Base-by-base conservation (phyloP, 2,888 invertebrate genomes). In the Elysia crispata region DNA sequence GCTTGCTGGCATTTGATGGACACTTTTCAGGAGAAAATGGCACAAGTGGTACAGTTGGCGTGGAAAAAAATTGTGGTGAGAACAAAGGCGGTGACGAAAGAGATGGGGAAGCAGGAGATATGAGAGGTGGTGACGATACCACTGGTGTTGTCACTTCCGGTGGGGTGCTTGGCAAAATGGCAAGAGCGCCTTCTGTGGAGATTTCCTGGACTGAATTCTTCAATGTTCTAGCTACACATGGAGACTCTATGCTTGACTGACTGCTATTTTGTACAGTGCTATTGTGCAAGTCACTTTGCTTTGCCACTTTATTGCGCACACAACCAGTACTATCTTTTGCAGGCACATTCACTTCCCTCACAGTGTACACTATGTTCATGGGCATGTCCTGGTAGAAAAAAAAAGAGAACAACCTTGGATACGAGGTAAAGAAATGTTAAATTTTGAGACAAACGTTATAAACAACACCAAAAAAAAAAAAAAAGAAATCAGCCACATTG, bases 361-460 rank as follows among this genome's bases (percentile, higher is more conserved):
- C 33, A n/a, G 76, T 80, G 28, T 80, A 80, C 23, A 64, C 69
- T 11, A 80, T 66, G 33, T 67, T 25, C 80, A 80, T 76, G 18
- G 80, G 80, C 41, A 20, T 57, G 6, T 76, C 76, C 80, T 80
- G 80, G 25, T 20, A 54, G 49, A 23, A 70, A 31, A 60, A 70
- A n/a, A 66, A 54, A 74, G 11, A 18, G 49, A 20, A 11, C 11
- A 28, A 41, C 49, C n/a, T n/a, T n/a, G n/a, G n/a, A n/a, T n/a
- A n/a, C n/a, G n/a, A n/a, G n/a, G n/a, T n/a, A n/a, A n/a, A n/a
- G n/a, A n/a, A n/a, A n/a, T n/a, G n/a, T n/a, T n/a, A n/a, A n/a
- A n/a, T n/a, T n/a, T n/a, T n/a, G n/a, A n/a, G n/a, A n/a, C n/a
- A n/a, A n/a, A n/a, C n/a, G n/a, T n/a, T n/a, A n/a, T n/a, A n/a